These are phyloP conservation scores for Leptinotarsa haldemani DNA, from an alignment of 2,888 invertebrate genomes.

Conservation along the genomic window DNA sequence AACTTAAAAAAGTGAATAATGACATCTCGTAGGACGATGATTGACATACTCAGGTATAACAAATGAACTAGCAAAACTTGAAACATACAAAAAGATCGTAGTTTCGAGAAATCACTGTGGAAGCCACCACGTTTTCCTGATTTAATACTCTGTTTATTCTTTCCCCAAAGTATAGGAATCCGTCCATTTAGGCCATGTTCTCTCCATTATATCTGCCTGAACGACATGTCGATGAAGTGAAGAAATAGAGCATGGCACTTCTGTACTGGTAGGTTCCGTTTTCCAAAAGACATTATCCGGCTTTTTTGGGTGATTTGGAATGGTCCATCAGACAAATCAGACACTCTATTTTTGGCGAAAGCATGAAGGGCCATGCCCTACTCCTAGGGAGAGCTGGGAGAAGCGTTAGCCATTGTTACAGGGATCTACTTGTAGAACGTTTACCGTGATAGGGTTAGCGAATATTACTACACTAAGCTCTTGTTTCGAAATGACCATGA, in stretches of 20 bases:
- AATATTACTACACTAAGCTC: background rate
- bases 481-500: background rate
- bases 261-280: slow-evolving; percentile 64
- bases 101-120: too few relatives aligned
- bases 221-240: slow-evolving; percentile 27
- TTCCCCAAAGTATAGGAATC: too few relatives aligned
- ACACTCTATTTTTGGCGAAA: slow-evolving; percentile 43
- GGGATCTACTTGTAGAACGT: background rate
- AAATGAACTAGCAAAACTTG: too few relatives aligned
- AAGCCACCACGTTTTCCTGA: too few relatives aligned
- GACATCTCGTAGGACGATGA: too few relatives aligned
- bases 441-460: background rate
- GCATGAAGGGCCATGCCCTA: slow-evolving; percentile 67
- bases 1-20: background rate
- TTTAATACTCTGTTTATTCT: too few relatives aligned
- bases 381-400: slow-evolving; percentile 47
- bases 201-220: slow-evolving; percentile 3
- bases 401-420: slow-evolving; percentile 44
- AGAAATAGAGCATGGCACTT: slow-evolving; percentile 64
- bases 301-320: slow-evolving; percentile 56
- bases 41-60: too few relatives aligned
- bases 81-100: too few relatives aligned
- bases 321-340: slow-evolving; percentile 47
- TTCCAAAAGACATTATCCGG: slow-evolving; percentile 50
- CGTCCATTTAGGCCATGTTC: background rate